phyloP scores from a whole-genome alignment of 2,888 invertebrate species.

The Spodoptera exigua region DNA sequence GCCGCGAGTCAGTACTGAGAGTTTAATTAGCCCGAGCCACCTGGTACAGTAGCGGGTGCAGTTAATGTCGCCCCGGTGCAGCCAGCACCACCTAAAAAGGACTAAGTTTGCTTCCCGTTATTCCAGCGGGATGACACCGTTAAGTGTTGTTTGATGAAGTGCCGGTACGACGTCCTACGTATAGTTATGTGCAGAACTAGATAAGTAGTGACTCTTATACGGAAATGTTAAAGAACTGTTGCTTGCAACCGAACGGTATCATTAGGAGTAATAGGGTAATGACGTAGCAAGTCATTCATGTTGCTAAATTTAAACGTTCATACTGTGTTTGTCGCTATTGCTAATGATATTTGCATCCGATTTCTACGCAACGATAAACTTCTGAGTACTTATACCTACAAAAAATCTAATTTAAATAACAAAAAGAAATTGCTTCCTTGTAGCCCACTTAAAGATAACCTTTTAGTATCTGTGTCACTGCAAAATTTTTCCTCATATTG shows the following conservation, averaged over 20 bases:
- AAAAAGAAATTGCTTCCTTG: slow-evolving; percentile 12
- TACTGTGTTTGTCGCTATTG: slow-evolving; percentile 11
- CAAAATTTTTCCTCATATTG: too few relatives aligned
- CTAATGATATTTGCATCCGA: slow-evolving; percentile 5
- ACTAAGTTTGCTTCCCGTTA: slow-evolving; percentile 81
- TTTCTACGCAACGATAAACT: not conserved
- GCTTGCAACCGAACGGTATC: slow-evolving; percentile 7
- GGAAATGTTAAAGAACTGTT: slow-evolving; percentile 35
- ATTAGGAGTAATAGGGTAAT: slow-evolving; percentile 26
- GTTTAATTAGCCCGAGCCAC: slow-evolving; percentile 69
- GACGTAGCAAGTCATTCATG: slow-evolving; percentile 7
- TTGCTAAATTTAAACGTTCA: slow-evolving; percentile 31
- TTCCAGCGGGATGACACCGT: slow-evolving; percentile 72
- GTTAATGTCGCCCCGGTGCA: slow-evolving; percentile 63
- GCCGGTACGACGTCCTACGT: slow-evolving; percentile 35
- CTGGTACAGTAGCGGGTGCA: slow-evolving; percentile 63
- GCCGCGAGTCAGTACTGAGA: slow-evolving; percentile 48
- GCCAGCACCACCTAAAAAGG: slow-evolving; percentile 81
- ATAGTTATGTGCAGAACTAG: slow-evolving; percentile 19
- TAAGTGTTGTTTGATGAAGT: slow-evolving; percentile 69
- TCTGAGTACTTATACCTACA: not conserved
- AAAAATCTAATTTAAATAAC: slow-evolving; percentile 1
- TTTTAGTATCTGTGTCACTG: slow-evolving; percentile 5
- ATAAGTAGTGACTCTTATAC: slow-evolving; percentile 28
- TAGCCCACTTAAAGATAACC: slow-evolving; percentile 40